Conservation (phyloP, 2,113 vertebrate genomes). For the Podarcis raffonei region DNA sequence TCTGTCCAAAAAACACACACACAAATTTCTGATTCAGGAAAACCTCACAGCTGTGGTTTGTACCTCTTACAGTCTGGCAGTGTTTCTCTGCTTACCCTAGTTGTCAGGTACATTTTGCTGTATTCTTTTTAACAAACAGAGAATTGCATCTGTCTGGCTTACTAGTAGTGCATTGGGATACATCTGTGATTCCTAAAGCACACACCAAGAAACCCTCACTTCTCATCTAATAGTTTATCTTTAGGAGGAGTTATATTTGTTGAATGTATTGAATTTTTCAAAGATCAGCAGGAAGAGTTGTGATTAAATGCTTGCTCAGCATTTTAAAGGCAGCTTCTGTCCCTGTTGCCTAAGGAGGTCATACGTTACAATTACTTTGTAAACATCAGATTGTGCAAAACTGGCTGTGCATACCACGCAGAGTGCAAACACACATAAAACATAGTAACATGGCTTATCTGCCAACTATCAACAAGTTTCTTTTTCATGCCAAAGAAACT, state of each 20-base stretch:
- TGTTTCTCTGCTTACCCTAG: constrained; percentile 13
- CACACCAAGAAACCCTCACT: background rate
- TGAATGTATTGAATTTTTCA: constrained; percentile 67
- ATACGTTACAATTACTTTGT: constrained; percentile 67
- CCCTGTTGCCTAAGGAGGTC: constrained; percentile 73
- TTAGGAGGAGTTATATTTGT: constrained; percentile 68
- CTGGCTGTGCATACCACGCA: constrained; percentile 59
- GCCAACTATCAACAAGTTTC: constrained; percentile 75
- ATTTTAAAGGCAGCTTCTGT: constrained; percentile 65
- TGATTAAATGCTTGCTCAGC: constrained; percentile 72
- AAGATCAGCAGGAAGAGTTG: constrained; percentile 72
- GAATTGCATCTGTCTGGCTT: constrained; percentile 28
- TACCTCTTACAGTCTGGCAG: constrained; percentile 6
- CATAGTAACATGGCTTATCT: constrained; percentile 71
- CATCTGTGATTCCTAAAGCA: constrained; percentile 55
- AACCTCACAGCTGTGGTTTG: background rate
- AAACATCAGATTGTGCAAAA: constrained; percentile 74
- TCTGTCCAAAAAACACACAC: background rate
- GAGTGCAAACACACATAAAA: constrained; percentile 55
- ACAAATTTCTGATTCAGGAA: background rate
- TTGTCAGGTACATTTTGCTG: background rate
- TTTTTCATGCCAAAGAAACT: constrained; percentile 72
- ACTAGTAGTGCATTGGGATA: constrained; percentile 45
- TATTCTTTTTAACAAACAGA: constrained; percentile 8
- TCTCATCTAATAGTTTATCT: constrained; percentile 54